Evolutionary conservation across 2,797 vertebrate species (phyloP), one percentile per base, ranked within the genome.

Genomic region (Danio aesculapii): DNA sequence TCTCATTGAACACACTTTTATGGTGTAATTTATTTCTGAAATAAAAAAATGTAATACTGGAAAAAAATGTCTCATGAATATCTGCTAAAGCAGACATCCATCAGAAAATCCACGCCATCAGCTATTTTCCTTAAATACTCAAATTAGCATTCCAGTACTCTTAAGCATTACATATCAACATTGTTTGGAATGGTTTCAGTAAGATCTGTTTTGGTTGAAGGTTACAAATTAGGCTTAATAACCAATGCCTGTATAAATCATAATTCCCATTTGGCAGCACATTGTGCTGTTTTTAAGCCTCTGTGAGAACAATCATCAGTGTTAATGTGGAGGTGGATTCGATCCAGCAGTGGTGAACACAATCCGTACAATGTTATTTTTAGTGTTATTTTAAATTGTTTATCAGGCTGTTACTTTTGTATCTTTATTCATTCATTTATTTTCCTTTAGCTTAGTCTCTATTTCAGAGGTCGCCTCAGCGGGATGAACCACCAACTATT

Each of bases 191-290:
- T 19, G 21, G 12, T 17, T 68, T 58, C 63, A 17, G 10, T 77
- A 57, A 44, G 9, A 8, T 57, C 11, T 17, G 55, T 69, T 70
- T 72, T 72, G 5, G 16, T 63, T 19, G 41, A 17, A 14, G 4
- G 13, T 47, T 17, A 50, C 44, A 17, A 83, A 74, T 83, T 68
- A 73, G 30, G 1, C 30, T 30, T 30, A 30, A 30, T 30, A 30
- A 64, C 68, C 43, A 61, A 49, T 47, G 53, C 46, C 63, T 14
- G 39, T 73, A 58, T 50, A 67, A 73, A 82, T 14, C 46, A 21
- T 72, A 78, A 73, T 77, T 67, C 39, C 12, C 12, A 71, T 73
- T 73, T 68, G 62, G 69, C 75, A 78, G 75, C 5, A 50, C 44
- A 63, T 50, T 52, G 68, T n/a, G 10, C 21, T n/a, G 16, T 69